These are phyloP conservation scores for Aricia agestis DNA, from an alignment of 1,140 invertebrate species.

Conservation along the genomic window DNA sequence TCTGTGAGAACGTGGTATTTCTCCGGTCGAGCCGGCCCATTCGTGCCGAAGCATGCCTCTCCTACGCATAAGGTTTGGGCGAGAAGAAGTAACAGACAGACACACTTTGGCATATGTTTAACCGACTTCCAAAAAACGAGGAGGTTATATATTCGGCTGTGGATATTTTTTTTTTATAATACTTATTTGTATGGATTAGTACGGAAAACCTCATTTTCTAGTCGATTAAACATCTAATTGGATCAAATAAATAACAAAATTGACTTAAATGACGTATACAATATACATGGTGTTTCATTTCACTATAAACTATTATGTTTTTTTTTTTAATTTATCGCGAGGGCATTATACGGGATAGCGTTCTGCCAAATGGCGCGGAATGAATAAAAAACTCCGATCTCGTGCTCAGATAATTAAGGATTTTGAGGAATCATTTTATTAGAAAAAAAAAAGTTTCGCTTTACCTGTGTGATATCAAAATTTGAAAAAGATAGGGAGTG, in stretches of 20 bases:
- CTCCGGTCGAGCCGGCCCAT: too few species aligned
- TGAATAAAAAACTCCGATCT: conserved; percentile 62
- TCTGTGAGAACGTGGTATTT: too few species aligned
- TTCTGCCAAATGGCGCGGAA: conserved; percentile 50
- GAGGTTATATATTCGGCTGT: too few species aligned
- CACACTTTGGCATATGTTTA: too few species aligned
- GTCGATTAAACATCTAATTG: neutral
- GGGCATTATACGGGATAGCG: conserved; percentile 16
- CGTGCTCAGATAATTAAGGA: conserved; percentile 64
- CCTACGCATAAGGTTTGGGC: too few species aligned
- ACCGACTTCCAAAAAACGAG: too few species aligned
- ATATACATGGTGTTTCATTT: conserved; percentile 2
- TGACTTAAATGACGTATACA: neutral
- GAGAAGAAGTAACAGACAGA: too few species aligned
- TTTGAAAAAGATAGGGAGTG: conserved; percentile 39
- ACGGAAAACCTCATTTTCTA: too few species aligned
- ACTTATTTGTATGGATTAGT: too few species aligned
- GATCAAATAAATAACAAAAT: neutral
- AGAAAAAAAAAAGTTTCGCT: conserved; percentile 46
- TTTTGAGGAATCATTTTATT: conserved; percentile 58
- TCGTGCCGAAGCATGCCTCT: too few species aligned
- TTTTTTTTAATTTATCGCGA: conserved; percentile 19
- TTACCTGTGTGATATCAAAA: conserved; percentile 63
- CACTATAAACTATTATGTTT: conserved; percentile 9
- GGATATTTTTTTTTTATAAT: too few species aligned